Base-by-base conservation (phyloP, 2,888 invertebrate species). In the Sthenelais limicola region DNA sequence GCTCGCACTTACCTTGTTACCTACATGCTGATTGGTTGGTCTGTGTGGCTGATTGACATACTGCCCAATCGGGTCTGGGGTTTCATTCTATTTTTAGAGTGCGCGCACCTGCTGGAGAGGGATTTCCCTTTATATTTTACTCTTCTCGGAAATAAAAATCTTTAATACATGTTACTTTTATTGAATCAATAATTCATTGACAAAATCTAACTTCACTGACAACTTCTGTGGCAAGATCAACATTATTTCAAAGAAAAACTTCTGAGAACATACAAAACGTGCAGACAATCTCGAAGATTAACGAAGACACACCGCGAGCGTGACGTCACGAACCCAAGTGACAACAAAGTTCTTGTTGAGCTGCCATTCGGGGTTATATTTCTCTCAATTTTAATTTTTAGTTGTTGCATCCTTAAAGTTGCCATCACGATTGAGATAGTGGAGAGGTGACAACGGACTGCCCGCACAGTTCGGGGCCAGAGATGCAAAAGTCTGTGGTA, bases 311-410 rank as follows among this genome's bases (percentile, higher is more conserved):
- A 33, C 69, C 69, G 69, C 54, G 70, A 70, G 54, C 43, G 54
- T 70, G 70, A 70, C 70, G 70, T 70, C 70, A 70, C 56, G 26
- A 54, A 49, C 32, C 43, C 70, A 70, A 70, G 70, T 70, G 70
- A 70, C 70, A 70, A 70, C 70, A 70, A 70, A 70, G 70, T 70
- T 70, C 70, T 62, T 43, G 62, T 62, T 35, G 5, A n/a, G 62
- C 35, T 38, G 38, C 38, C n/a, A 26, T 24, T 62, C 62, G 38
- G 21, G 9, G 35, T n/a, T 56, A 56, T 26, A 56, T 56, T 62
- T 38, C 28, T 26, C 43, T n/a, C 24, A 51, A 9, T 51, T 51
- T 7, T 51, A 24, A 26, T 7, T 35, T 38, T 24, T 62, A 26
- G 1, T 62, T 5, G 62, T 21, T 62, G 62, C 62, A 62, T 62